Evolutionary conservation across 37 sponge, comb jelly and placozoan genomes (phyloP).

Genomic region (Cladorhizidae sp.): DNA sequence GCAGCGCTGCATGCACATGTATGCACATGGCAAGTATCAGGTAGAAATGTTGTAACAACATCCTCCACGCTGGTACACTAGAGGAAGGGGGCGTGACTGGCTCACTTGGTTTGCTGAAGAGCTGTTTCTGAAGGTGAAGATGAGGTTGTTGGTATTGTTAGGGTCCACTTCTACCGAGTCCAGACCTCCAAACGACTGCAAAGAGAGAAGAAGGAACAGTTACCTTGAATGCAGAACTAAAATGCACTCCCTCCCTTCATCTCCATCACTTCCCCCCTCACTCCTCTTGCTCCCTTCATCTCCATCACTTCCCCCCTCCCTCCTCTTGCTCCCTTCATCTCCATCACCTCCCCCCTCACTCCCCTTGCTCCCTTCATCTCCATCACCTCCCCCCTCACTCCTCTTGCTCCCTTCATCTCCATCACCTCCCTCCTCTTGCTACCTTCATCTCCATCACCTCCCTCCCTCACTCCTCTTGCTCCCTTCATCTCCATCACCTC

Average conservation of each 20-base stretch:
- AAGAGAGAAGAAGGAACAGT: neutral
- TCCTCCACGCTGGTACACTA: no score
- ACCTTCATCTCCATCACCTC: no score
- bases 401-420: no score
- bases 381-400: no score
- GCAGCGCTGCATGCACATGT: no score
- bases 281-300: no score
- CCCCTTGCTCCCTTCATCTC: neutral
- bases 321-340: no score
- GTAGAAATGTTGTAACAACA: no score
- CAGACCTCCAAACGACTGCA: conserved; percentile 70
- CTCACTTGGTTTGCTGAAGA: conserved; percentile 64
- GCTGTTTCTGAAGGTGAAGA: conserved; percentile 74
- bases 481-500: neutral
- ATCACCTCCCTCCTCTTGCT: no score
- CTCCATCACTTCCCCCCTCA: neutral
- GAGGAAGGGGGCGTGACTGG: no score
- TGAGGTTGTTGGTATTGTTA: conserved; percentile 53
- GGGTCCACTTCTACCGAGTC: conserved; percentile 63
- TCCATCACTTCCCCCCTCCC: no score
- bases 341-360: neutral
- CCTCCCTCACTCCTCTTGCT: neutral
- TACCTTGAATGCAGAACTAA: neutral
- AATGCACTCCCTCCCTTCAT: neutral
- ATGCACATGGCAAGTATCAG: no score